phyloP scores from a whole-genome alignment of 2,113 vertebrate species.

The Thinocorus orbignyianus region DNA sequence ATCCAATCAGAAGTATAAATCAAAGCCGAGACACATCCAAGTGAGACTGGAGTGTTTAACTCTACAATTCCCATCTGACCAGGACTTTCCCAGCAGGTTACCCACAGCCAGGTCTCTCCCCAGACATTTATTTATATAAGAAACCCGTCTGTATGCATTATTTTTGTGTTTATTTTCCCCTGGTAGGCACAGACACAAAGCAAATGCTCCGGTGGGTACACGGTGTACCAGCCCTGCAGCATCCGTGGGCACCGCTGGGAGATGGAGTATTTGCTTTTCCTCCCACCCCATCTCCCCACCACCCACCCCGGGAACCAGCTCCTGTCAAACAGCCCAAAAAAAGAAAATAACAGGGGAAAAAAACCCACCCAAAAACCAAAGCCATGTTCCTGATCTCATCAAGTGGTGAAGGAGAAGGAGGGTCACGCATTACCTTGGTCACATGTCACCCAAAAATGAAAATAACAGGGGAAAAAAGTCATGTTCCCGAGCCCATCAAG shows the following conservation, averaged over 20 bases:
- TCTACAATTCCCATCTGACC: slow-evolving; percentile 57
- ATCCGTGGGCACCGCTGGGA: background rate
- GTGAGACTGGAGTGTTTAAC: slow-evolving; percentile 50
- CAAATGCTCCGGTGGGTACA: background rate
- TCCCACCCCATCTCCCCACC: background rate
- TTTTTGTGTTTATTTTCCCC: background rate
- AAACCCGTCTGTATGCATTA: background rate
- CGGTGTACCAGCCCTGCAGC: background rate
- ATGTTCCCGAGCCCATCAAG: background rate
- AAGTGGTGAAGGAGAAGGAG: background rate
- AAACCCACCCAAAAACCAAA: background rate
- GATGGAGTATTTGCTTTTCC: background rate
- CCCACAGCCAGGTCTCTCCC: slow-evolving; percentile 7
- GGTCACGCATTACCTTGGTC: background rate
- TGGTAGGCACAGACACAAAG: background rate
- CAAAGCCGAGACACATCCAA: slow-evolving; percentile 43
- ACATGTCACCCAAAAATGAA: background rate
- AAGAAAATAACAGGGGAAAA: background rate
- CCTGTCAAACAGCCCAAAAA: background rate
- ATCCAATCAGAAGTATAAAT: slow-evolving; percentile 73
- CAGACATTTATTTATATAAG: background rate
- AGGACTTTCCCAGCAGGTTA: slow-evolving; percentile 25
- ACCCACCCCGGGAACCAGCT: background rate
- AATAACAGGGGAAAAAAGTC: background rate
- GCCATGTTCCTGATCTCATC: background rate